Conservation (phyloP, 1,140 invertebrate species). For the Habropoda laboriosa region DNA sequence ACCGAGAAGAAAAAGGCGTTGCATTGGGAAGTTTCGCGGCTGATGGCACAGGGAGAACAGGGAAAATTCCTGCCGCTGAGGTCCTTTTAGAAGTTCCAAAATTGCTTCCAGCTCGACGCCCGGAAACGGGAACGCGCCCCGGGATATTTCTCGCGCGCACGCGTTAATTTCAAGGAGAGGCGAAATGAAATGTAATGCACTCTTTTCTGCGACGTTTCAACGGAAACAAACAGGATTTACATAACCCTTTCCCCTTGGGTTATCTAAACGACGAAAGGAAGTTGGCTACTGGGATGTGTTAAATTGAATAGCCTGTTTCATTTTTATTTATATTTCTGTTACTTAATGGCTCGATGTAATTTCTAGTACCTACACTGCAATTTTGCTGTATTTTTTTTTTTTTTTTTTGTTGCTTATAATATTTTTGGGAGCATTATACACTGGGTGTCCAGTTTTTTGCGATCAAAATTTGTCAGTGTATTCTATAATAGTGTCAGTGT, state of each 20-base stretch:
- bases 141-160: slow-evolving; percentile 9
- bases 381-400: too few relatives aligned
- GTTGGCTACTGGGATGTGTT: too few relatives aligned
- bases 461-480: too few relatives aligned
- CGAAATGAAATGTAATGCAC: slow-evolving; percentile 30
- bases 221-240: slow-evolving; percentile 28
- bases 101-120: slow-evolving; percentile 19
- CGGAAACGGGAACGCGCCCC: slow-evolving; percentile 5
- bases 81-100: slow-evolving; percentile 16
- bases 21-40: background rate
- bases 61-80: slow-evolving; percentile 4
- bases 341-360: too few relatives aligned
- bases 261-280: too few relatives aligned
- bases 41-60: background rate
- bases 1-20: background rate
- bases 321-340: too few relatives aligned
- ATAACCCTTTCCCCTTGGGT: background rate
- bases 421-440: too few relatives aligned
- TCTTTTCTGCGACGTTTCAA: background rate
- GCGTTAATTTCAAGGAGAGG: slow-evolving; percentile 26
- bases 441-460: too few relatives aligned
- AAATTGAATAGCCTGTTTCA: background rate
- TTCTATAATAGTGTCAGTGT: too few relatives aligned
- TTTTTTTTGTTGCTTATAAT: too few relatives aligned
- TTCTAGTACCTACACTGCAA: too few relatives aligned